These are phyloP conservation scores for Neogale vison DNA, from an alignment of 2,113 vertebrate genomes.

Conservation along the genomic window DNA sequence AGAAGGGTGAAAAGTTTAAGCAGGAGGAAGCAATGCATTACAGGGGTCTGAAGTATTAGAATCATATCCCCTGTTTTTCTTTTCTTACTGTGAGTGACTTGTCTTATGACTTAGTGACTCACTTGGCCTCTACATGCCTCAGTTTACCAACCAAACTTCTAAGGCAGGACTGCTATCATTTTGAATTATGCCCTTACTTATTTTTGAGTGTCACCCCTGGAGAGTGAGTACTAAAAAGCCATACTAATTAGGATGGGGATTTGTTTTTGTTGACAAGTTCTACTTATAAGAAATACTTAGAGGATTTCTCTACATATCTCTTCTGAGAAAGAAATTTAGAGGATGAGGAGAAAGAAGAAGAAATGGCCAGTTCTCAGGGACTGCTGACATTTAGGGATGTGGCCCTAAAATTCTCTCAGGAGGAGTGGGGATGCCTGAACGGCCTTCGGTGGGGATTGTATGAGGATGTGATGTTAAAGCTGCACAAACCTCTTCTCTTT, in stretches of 20 bases:
- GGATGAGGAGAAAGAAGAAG: neutral
- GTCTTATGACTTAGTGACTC: neutral
- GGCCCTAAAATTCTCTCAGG: neutral
- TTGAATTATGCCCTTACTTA: neutral
- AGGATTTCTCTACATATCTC: neutral
- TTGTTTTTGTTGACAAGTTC: neutral
- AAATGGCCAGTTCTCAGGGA: neutral
- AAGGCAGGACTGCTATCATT: neutral
- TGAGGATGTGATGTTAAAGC: neutral
- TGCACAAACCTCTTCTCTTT: neutral
- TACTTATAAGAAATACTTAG: neutral
- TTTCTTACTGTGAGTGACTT: constrained; percentile 5
- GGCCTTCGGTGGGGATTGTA: neutral
- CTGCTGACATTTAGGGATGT: neutral
- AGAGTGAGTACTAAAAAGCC: neutral
- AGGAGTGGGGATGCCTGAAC: neutral
- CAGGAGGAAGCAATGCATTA: neutral
- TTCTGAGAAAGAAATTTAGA: neutral
- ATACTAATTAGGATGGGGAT: neutral
- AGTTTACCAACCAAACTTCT: constrained; percentile 28
- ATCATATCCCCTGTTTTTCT: neutral
- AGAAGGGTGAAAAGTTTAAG: constrained; percentile 44
- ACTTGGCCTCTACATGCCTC: neutral
- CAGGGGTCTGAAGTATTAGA: neutral
- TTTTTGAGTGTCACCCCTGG: neutral